These are phyloP conservation scores for Drosophila fuyamai DNA, from an alignment of 1,140 invertebrate genomes.

Conservation along the genomic window DNA sequence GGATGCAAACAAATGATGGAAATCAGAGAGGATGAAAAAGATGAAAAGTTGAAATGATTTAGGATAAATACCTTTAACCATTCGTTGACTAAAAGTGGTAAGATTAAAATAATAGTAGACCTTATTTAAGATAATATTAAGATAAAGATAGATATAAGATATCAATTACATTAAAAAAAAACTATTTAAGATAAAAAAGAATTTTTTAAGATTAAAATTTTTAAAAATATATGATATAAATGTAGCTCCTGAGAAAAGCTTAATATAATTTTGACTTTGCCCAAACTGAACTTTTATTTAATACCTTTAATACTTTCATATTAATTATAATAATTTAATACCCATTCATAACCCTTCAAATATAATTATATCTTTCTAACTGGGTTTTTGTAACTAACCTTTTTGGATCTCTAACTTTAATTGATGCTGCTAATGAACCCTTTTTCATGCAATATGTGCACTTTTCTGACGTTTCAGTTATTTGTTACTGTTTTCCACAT, in stretches of 20 bases:
- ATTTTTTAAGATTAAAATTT: no score
- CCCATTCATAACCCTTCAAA: conserved; percentile 9
- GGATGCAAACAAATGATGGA: conserved; percentile 35
- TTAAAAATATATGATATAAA: no score
- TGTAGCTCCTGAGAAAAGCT: no score
- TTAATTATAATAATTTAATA: not conserved
- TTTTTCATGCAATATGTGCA: conserved; percentile 75
- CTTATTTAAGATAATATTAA: no score
- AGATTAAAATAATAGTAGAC: no score
- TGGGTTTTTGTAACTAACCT: conserved; percentile 4
- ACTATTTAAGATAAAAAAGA: no score
- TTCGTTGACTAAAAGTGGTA: no score
- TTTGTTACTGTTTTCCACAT: conserved; percentile 40
- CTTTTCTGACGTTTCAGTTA: conserved; percentile 57
- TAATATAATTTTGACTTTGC: no score
- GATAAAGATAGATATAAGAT: no score
- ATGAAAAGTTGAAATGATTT: conserved; percentile 8
- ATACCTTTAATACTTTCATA: not conserved
- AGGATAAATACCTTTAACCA: not conserved
- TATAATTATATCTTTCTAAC: conserved; percentile 29
- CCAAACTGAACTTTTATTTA: no score
- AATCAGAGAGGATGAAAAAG: not conserved
- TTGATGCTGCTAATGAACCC: conserved; percentile 63
- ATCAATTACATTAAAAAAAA: no score
- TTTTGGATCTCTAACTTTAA: conserved; percentile 43